Evolutionary conservation across 2,888 invertebrate species (phyloP).

Genomic region (Tridacna gigas): DNA sequence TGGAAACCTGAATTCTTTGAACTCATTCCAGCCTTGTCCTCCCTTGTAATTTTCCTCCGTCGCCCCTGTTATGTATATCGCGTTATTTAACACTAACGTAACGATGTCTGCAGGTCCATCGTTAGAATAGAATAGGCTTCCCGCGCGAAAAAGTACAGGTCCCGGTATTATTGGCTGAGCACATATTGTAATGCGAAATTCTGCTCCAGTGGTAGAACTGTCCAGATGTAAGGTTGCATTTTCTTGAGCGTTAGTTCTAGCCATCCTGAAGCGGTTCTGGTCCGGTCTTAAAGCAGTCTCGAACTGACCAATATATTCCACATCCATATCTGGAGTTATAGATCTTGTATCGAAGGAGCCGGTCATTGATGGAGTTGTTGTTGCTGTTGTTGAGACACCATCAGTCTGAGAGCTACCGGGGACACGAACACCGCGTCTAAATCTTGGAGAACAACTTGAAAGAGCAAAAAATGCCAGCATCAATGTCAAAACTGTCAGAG

Average conservation of each 20-base stretch:
- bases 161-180: neutral
- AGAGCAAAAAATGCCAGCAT: neutral
- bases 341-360: neutral
- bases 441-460: neutral
- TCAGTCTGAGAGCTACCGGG: neutral
- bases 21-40: conserved; percentile 32
- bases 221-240: neutral
- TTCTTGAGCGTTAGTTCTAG: neutral
- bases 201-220: neutral
- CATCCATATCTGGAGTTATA: neutral
- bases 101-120: conserved; percentile 35
- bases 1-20: conserved; percentile 12
- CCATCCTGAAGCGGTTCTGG: neutral
- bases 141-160: conserved; percentile 6
- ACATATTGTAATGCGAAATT: conserved; percentile 10
- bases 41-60: conserved; percentile 26
- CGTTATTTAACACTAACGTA: conserved; percentile 2
- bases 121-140: conserved; percentile 28
- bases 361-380: neutral
- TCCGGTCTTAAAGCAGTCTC: conserved; percentile 1
- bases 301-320: conserved; percentile 10
- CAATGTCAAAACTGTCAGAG: neutral
- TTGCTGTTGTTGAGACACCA: neutral
- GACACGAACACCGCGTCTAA: neutral
- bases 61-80: neutral